phyloP scores from a whole-genome alignment of 2,888 invertebrate genomes.

The Anoplius nigerrimus region DNA sequence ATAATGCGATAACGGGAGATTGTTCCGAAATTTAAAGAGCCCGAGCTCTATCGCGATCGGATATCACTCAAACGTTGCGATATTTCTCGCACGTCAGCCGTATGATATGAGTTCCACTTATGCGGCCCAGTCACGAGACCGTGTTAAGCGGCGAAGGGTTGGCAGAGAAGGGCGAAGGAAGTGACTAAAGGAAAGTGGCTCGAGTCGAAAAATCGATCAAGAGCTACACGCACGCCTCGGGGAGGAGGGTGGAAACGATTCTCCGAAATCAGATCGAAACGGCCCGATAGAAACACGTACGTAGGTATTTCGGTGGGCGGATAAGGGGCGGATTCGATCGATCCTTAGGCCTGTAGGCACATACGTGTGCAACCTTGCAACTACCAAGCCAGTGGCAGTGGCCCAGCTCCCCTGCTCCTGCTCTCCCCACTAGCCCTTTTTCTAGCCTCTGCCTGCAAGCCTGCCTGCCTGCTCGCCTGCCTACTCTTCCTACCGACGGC shows the following conservation, averaged over 20 bases:
- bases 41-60: too few relatives aligned
- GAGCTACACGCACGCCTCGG: constrained; percentile 14
- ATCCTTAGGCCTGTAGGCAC: constrained; percentile 13
- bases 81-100: background rate
- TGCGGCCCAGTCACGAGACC: constrained; percentile 6
- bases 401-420: background rate
- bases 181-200: constrained; percentile 9
- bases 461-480: constrained; percentile 8
- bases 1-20: too few relatives aligned
- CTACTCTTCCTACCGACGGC: constrained; percentile 20
- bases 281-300: constrained; percentile 12
- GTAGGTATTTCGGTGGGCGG: constrained; percentile 22
- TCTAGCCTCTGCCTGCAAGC: background rate
- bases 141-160: constrained; percentile 5
- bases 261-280: constrained; percentile 26
- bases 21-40: too few relatives aligned
- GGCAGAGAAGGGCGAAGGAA: constrained; percentile 13
- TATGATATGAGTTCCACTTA: constrained; percentile 13
- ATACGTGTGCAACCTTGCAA: constrained; percentile 13
- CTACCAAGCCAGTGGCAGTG: constrained; percentile 1
- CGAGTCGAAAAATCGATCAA: constrained; percentile 33
- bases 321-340: constrained; percentile 22
- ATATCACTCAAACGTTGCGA: too few relatives aligned
- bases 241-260: constrained; percentile 21
- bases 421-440: background rate